Percentiles rank a stretch among this genome's conserved stretches.
phyloP scores from a whole-genome alignment of 2,113 vertebrate genomes.

The Genyomyrus donnyi region DNA sequence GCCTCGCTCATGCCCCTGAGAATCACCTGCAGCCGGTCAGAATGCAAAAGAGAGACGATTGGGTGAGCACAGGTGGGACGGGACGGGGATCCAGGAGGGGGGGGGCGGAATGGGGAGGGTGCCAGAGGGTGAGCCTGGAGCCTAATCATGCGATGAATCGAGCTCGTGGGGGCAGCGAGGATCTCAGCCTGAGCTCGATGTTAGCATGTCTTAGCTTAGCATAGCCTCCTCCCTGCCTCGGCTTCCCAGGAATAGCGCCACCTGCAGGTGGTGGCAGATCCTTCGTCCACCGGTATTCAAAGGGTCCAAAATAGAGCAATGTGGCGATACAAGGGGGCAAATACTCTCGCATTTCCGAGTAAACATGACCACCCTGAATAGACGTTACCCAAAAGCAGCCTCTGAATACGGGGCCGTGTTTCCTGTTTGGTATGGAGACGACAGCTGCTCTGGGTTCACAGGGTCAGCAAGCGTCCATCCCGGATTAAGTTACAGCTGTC shows the following conservation, averaged over 20 bases:
- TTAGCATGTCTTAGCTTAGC: slow-evolving; percentile 58
- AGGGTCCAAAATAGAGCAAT: not conserved
- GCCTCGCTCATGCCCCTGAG: too few relatives aligned
- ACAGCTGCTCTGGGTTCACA: not conserved
- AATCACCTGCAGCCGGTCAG: too few relatives aligned
- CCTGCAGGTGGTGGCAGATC: not conserved
- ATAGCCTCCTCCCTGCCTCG: slow-evolving; percentile 50
- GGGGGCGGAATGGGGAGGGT: too few relatives aligned
- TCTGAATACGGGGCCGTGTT: not conserved
- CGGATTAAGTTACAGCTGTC: not conserved
- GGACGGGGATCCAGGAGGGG: too few relatives aligned
- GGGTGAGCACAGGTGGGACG: too few relatives aligned
- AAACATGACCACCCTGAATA: not conserved
- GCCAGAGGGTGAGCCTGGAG: not conserved
- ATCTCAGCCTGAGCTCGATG: slow-evolving; percentile 50
- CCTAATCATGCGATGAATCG: not conserved
- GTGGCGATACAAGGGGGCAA: not conserved
- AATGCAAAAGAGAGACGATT: too few relatives aligned
- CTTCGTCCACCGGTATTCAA: not conserved
- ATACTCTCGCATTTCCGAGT: not conserved
- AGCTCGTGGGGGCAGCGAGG: slow-evolving; percentile 46
- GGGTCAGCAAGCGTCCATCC: not conserved
- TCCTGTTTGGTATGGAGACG: not conserved
- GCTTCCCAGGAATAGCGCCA: slow-evolving; percentile 51
- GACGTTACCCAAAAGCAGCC: not conserved